Base-by-base conservation (phyloP, 1,140 invertebrate species). In the Tribolium madens region DNA sequence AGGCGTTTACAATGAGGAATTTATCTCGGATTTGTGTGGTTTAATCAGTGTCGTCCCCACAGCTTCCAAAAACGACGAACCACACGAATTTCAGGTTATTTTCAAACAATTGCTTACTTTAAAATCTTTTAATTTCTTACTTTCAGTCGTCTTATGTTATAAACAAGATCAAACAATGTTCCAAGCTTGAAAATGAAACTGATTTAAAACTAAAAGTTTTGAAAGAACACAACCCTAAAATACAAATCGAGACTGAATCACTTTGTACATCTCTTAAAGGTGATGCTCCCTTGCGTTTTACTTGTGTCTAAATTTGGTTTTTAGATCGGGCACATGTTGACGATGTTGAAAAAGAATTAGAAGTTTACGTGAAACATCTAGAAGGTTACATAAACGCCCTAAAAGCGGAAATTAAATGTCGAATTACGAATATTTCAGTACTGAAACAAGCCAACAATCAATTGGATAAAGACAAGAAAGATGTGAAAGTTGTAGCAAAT, bases 401-500 rank as follows among this genome's bases (percentile, higher is more conserved):
- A 17, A 92, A 95, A 79, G 88, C 92, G 46, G 95, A 97, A 87
- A 92, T 97, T n/a, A 90, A 93, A 69, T 92, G 95, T 64, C 88
- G 96, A 76, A 91, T 90, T 64, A 89, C 91, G 17, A 87, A 98
- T 31, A 87, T 97, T 53, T 91, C 92, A 5, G 83, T 93, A 12
- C 83, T 97, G 21, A 92, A 93, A 70, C 92, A 94, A 60, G 93
- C 93, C 13, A 93, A 95, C 81, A 91, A 93, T 70, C 97, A 95
- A 87, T 96, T 97, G 86, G 93, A 95, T 72, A 94, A 92, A 12
- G 96, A 98, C 86, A 90, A 92, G 68, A 93, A 93, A 18, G 96
- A 98, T 89, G 96, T 96, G 1, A 97, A 96, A 89, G 93, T 97
- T 82, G 96, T 98, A 18, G 93, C 92, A 46, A 95, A 95, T 90